Percentiles rank a stretch among this genome's conserved stretches.
These are phyloP conservation scores for Acipenser ruthenus DNA, from an alignment of 2,797 vertebrate genomes.

Conservation along the genomic window DNA sequence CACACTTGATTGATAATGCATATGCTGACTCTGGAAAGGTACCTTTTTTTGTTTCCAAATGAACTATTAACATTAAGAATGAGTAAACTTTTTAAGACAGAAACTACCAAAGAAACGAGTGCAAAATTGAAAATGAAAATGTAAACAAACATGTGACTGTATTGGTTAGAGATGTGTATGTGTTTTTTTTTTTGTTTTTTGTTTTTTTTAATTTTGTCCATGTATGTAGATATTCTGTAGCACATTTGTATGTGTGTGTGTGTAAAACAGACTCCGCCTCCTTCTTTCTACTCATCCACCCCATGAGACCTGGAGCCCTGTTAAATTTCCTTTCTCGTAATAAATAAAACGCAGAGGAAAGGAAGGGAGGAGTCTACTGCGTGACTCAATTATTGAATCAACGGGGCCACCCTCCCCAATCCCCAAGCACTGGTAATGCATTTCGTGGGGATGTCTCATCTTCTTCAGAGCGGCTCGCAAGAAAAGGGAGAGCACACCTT, in stretches of 20 bases:
- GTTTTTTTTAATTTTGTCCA: too few species aligned
- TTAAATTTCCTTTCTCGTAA: conserved; percentile 19
- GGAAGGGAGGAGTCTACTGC: conserved; percentile 20
- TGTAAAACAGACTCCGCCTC: conserved; percentile 14
- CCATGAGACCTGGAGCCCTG: conserved; percentile 7
- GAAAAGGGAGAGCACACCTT: conserved; percentile 46
- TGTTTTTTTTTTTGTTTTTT: too few species aligned
- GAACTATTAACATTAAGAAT: too few species aligned
- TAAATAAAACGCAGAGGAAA: conserved; percentile 27
- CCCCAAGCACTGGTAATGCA: conserved; percentile 45
- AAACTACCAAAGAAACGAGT: too few species aligned
- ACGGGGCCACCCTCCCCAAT: conserved; percentile 39
- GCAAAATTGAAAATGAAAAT: too few species aligned
- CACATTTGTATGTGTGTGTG: not conserved
- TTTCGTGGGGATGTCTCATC: conserved; percentile 53
- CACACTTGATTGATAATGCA: too few species aligned
- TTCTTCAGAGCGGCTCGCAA: conserved; percentile 43
- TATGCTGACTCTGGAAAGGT: too few species aligned
- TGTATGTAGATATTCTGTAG: too few species aligned
- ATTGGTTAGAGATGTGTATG: too few species aligned
- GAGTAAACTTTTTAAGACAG: too few species aligned
- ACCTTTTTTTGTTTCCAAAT: too few species aligned
- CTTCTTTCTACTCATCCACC: conserved; percentile 41
- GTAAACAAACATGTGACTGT: too few species aligned
- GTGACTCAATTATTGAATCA: conserved; percentile 33